Base-by-base conservation (phyloP, 2,888 invertebrate genomes). In the Euzophera pinguis region DNA sequence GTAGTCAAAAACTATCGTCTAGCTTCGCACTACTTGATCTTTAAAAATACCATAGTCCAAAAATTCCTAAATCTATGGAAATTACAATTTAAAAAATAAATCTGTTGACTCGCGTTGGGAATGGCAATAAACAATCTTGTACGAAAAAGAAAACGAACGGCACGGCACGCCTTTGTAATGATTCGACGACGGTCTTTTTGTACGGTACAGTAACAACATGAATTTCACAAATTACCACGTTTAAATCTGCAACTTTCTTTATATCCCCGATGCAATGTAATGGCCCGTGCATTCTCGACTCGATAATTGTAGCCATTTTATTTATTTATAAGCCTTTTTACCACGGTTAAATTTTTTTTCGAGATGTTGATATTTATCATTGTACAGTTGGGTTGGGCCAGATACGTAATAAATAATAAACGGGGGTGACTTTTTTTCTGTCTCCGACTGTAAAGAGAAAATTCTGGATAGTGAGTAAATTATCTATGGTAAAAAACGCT, bases 211-310 rank as follows among this genome's bases (percentile, higher is more conserved):
- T 42, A 43, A 43, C 42, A 42, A 42, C 42, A 43, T 27, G 27
- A 43, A 27, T 43, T 43, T 43, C 27, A 43, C 42, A 43, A 27
- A 43, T 43, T 43, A 13, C 42, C 42, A 43, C 42, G 42, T 29
- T 43, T 43, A 43, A 43, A 43, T 43, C 27, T 43, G 42, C 42
- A 43, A 43, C 42, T 43, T 43, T 43, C 42, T 43, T 27, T 43
- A 43, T 43, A 43, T 43, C 27, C 22, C 22, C 27, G 42, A 43
- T 43, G 42, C 42, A 13, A n/a, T 12, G 42, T 29, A 43, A 43
- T 43, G 27, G 42, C 13, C 27, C 42, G 27, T 43, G 42, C 42
- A 43, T 27, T 43, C 42, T 43, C 13, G 27, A 22, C 12, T 27
- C 27, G 27, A 27, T 43, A 42, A 43, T 43, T 43, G 27, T 27